Base-by-base conservation (phyloP, 2,888 invertebrate genomes). In the Drosophila nr. fundita region DNA sequence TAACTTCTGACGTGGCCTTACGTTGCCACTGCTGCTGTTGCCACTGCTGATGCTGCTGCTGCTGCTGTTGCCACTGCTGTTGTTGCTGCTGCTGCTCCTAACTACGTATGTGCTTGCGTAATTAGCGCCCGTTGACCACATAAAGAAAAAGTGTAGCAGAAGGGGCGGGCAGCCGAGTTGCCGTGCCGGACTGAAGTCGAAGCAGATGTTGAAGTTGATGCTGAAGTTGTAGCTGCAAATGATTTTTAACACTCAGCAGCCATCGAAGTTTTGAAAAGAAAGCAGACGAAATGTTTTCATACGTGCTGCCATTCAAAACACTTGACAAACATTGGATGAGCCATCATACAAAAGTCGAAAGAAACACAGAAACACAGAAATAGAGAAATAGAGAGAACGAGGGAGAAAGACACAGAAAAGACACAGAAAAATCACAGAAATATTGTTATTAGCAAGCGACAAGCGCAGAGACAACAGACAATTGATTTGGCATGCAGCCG, bases 401-500 rank as follows among this genome's bases (percentile, higher is more conserved):
- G 68, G 54, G 59, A 69, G 66, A 71, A 68, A 48, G 63, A 29
- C 5, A 21, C 60, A 58, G 42, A 70, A 74, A 69, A 57, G 52
- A 76, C 18, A 76, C 18, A 62, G 40, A 73, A 61, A 55, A 68
- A 29, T n/a, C 34, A 72, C 49, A 68, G 65, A 75, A 72, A 82
- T 83, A 80, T 79, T 82, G 71, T 87, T 82, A 88, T 82, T 84
- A 82, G 80, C 63, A 67, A 69, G 60, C 63, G 62, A 52, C 38
- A 69, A 64, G 66, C 67, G 74, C 57, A 52, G 54, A 55, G 64
- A 59, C 72, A 61, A 52, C 75, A 89, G 69, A 87, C 89, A 85
- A 89, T 85, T 85, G 88, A 85, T 85, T 85, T 85, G 84, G 74
- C 88, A 89, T 85, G 84, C 84, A 85, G 85, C 59, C 70, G 50